A percentile compares a stretch with the other conserved stretches of the same genome.
These are phyloP conservation scores for Dermatophagoides farinae DNA, from an alignment of 1,140 invertebrate genomes.

Conservation along the genomic window DNA sequence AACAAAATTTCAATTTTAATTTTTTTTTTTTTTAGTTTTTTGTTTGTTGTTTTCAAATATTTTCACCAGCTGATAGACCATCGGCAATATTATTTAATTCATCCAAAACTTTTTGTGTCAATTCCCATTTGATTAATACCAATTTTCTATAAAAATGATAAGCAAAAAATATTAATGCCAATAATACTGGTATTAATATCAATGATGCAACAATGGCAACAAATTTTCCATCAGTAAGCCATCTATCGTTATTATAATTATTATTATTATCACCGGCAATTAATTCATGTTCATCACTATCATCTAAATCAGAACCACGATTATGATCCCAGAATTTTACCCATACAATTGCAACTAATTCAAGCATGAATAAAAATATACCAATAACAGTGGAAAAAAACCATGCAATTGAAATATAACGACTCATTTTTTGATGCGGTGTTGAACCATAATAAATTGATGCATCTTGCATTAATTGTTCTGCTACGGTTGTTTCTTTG, in stretches of 20 bases:
- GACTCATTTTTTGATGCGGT: conserved; percentile 28
- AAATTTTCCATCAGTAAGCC: conserved; percentile 12
- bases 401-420: conserved; percentile 89
- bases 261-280: not conserved
- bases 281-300: too few species aligned
- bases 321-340: conserved; percentile 20
- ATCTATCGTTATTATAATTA: too few species aligned
- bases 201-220: conserved; percentile 32
- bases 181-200: conserved; percentile 66
- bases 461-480: too few species aligned
- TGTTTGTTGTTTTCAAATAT: not conserved
- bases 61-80: conserved; percentile 42
- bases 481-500: too few species aligned
- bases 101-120: conserved; percentile 54
- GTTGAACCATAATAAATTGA: conserved; percentile 8
- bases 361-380: conserved; percentile 70
- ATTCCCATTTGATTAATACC: conserved; percentile 69
- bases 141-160: conserved; percentile 80
- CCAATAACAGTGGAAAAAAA: conserved; percentile 85
- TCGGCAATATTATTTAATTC: conserved; percentile 63
- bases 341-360: conserved; percentile 89
- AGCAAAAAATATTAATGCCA: conserved; percentile 75
- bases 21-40: too few species aligned
- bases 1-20: too few species aligned
- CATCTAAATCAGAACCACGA: not conserved